A percentile compares a stretch with the other conserved stretches of the same genome.
These are phyloP conservation scores for Sinocyclocheilus anshuiensis DNA, from an alignment of 2,113 vertebrate genomes.

Conservation along the genomic window DNA sequence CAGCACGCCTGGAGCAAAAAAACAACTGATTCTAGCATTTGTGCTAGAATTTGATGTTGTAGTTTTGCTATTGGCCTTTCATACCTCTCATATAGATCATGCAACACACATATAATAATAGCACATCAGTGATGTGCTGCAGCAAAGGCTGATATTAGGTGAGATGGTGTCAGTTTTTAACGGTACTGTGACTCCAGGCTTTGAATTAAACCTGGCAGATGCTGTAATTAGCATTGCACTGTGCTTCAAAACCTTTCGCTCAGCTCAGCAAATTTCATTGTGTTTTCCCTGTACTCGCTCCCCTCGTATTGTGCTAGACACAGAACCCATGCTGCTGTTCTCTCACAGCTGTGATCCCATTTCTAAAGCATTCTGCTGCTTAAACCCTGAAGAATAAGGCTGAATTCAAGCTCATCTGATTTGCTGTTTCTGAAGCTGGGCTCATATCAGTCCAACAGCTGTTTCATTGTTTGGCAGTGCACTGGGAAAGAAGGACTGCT, in stretches of 20 bases:
- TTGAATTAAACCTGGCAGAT: constrained; percentile 38
- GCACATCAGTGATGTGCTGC: not conserved
- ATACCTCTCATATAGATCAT: not conserved
- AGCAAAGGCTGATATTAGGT: constrained; percentile 1
- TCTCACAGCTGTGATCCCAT: not conserved
- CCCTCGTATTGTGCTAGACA: not conserved
- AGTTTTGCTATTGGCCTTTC: not conserved
- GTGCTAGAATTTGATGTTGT: not conserved
- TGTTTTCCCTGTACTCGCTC: constrained; percentile 24
- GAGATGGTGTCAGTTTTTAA: not conserved
- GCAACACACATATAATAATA: constrained; percentile 13
- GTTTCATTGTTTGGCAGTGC: constrained; percentile 35
- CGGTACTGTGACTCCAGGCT: not conserved
- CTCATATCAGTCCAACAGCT: constrained; percentile 31
- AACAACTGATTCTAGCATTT: not conserved
- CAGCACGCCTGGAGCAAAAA: not conserved
- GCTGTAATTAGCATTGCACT: constrained; percentile 41
- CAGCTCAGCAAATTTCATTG: constrained; percentile 36
- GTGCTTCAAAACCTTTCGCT: constrained; percentile 36
- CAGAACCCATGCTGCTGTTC: constrained; percentile 18
- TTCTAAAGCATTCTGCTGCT: constrained; percentile 25
- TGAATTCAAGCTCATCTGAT: constrained; percentile 33
- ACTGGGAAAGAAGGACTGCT: not conserved
- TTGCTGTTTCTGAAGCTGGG: constrained; percentile 25
- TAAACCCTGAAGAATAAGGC: constrained; percentile 24